Evolutionary conservation across 2,888 invertebrate genomes (phyloP).

Genomic region (Leuctra nigra): DNA sequence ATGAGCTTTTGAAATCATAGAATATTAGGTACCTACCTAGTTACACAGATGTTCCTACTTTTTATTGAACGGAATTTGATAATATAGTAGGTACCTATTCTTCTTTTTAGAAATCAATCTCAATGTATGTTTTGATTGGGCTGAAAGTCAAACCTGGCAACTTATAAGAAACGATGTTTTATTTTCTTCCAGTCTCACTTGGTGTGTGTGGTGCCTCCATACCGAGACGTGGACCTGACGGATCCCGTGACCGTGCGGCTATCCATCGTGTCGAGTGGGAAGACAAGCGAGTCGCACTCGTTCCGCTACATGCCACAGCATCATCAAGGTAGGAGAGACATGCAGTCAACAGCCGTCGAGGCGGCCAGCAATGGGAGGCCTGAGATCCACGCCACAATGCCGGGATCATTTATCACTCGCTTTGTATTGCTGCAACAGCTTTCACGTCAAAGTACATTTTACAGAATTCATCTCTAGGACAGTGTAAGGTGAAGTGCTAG

Average conservation of each 20-base stretch:
- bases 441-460: too few species aligned
- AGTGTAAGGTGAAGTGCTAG: too few species aligned
- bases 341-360: background rate
- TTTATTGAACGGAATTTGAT: too few species aligned
- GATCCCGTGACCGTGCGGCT: conserved; percentile 70
- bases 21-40: too few species aligned
- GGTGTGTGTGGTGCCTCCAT: conserved; percentile 79
- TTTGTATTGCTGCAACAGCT: background rate
- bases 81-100: too few species aligned
- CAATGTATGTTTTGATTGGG: too few species aligned
- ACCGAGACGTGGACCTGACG: conserved; percentile 56
- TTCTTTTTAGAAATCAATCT: too few species aligned
- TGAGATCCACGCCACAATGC: conserved; percentile 9
- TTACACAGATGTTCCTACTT: too few species aligned
- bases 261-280: conserved; percentile 76
- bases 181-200: conserved; percentile 77
- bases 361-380: conserved; percentile 10
- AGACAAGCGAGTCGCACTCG: conserved; percentile 76
- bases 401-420: background rate
- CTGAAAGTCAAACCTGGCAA: too few species aligned
- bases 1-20: too few species aligned
- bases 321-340: conserved; percentile 21
- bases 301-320: conserved; percentile 66
- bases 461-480: too few species aligned
- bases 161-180: too few species aligned